Conservation (phyloP, 2,888 invertebrate genomes). For the Pseudolycoriella hygida region DNA sequence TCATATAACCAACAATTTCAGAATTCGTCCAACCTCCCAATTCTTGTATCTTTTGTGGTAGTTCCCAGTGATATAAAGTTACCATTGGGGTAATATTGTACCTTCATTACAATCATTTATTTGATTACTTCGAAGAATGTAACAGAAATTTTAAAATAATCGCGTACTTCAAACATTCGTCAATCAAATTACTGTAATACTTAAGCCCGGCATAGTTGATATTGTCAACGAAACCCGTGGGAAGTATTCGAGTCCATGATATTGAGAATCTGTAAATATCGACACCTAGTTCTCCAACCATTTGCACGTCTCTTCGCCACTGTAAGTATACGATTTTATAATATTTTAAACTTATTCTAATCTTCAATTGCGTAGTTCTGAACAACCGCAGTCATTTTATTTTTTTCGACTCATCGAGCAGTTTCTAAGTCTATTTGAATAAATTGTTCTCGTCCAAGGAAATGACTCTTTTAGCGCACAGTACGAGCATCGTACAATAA, state of each 20-base stretch:
- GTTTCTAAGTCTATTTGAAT: too few species aligned
- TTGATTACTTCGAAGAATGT: neutral
- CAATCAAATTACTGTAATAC: conserved; percentile 60
- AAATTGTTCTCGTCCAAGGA: too few species aligned
- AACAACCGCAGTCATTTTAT: too few species aligned
- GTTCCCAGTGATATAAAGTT: conserved; percentile 55
- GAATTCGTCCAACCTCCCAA: conserved; percentile 51
- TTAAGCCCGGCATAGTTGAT: conserved; percentile 51
- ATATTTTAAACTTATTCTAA: too few species aligned
- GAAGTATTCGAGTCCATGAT: conserved; percentile 59
- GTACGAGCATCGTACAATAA: too few species aligned
- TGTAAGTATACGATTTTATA: too few species aligned
- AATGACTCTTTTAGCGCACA: too few species aligned
- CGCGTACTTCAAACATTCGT: conserved; percentile 39
- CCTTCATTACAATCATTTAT: conserved; percentile 21
- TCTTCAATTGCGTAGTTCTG: too few species aligned
- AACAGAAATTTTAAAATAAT: neutral
- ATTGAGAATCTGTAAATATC: conserved; percentile 54
- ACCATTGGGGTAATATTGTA: conserved; percentile 52
- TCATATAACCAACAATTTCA: conserved; percentile 42
- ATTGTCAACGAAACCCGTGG: conserved; percentile 43
- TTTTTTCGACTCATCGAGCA: too few species aligned
- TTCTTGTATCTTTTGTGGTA: conserved; percentile 44
- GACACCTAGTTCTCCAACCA: conserved; percentile 42
- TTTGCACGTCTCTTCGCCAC: conserved; percentile 41